These are phyloP conservation scores for Cheilosia urbana DNA, from an alignment of 2,888 invertebrate species.

Conservation along the genomic window DNA sequence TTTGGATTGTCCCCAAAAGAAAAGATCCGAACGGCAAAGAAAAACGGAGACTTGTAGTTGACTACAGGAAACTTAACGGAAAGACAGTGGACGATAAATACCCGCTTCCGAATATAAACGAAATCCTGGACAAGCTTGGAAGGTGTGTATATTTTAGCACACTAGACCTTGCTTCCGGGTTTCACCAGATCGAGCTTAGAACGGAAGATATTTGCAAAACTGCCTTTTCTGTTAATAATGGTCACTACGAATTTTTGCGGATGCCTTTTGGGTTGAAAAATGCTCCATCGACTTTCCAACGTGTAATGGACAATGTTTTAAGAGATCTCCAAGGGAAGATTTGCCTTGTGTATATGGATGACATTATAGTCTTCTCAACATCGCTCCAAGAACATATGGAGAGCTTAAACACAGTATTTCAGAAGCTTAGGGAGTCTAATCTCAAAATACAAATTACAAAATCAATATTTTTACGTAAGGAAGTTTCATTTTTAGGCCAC, in stretches of 20 bases:
- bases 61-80: slow-evolving; percentile 39
- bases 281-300: no score
- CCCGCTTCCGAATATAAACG: slow-evolving; percentile 3
- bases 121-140: slow-evolving; percentile 78
- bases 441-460: slow-evolving; percentile 77
- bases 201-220: slow-evolving; percentile 70
- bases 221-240: no score
- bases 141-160: slow-evolving; percentile 69
- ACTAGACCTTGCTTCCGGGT: slow-evolving; percentile 77
- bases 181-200: slow-evolving; percentile 79
- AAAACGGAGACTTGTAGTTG: slow-evolving; percentile 34
- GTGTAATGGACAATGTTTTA: no score
- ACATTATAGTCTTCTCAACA: slow-evolving; percentile 78
- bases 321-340: no score
- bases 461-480: slow-evolving; percentile 77
- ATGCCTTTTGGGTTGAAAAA: no score
- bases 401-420: slow-evolving; percentile 75
- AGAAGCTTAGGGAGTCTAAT: slow-evolving; percentile 75
- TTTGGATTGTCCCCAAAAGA: slow-evolving; percentile 27
- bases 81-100: not conserved
- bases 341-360: slow-evolving; percentile 78
- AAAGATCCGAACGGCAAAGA: slow-evolving; percentile 28
- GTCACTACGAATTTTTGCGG: no score
- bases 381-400: slow-evolving; percentile 77
- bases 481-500: slow-evolving; percentile 79